A percentile compares a stretch with the other conserved stretches of the same genome.
Conservation (phyloP, 2,888 invertebrate species). For the Rhagonycha lutea region DNA sequence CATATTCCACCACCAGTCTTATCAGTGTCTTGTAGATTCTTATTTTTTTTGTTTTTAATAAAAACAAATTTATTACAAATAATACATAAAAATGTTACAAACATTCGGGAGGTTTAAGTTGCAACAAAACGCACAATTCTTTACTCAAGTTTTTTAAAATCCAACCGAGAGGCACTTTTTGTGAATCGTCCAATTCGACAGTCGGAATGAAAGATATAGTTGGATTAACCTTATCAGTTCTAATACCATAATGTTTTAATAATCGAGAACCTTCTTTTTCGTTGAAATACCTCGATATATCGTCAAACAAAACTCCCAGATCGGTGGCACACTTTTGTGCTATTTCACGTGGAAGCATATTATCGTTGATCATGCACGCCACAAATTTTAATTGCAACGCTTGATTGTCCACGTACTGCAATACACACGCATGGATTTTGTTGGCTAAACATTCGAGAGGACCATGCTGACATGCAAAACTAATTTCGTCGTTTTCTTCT, state of each 20-base stretch:
- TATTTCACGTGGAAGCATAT: slow-evolving; percentile 70
- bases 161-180: slow-evolving; percentile 64
- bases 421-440: slow-evolving; percentile 80
- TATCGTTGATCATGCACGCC: slow-evolving; percentile 83
- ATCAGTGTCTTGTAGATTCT: no score
- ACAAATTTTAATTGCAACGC: slow-evolving; percentile 67
- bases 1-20: no score
- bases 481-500: slow-evolving; percentile 57
- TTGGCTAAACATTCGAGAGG: slow-evolving; percentile 79
- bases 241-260: slow-evolving; percentile 74
- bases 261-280: slow-evolving; percentile 67
- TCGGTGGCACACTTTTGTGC: slow-evolving; percentile 71
- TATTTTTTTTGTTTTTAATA: no score
- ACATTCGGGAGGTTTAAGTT: slow-evolving; percentile 13
- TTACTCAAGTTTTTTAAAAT: slow-evolving; percentile 75
- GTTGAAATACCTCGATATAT: slow-evolving; percentile 70
- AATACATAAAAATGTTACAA: slow-evolving; percentile 14
- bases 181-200: slow-evolving; percentile 72
- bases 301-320: slow-evolving; percentile 64
- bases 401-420: slow-evolving; percentile 66
- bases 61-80: neutral
- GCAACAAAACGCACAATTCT: slow-evolving; percentile 65
- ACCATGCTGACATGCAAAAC: slow-evolving; percentile 78
- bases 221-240: slow-evolving; percentile 72
- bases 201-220: slow-evolving; percentile 77